Evolutionary conservation across 2,113 vertebrate species (phyloP), one percentile per base, ranked within the genome.

Genomic region (Equus przewalskii): DNA sequence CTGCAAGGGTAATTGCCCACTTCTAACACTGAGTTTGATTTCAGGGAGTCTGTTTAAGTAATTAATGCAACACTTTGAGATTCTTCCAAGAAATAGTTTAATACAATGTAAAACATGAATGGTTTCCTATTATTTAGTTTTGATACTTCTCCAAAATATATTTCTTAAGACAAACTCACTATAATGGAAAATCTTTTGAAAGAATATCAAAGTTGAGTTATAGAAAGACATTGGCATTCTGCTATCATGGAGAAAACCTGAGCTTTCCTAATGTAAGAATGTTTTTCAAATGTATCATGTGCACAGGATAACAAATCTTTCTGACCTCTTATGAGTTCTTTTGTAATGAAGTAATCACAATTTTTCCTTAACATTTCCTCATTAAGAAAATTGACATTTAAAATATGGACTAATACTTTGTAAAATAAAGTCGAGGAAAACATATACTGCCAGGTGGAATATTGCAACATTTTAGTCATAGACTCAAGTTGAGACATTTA

Each of bases 121-220:
- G 1, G 0, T 78, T 80, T 95, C 21, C 30, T 85, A 76, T 85
- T 92, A 89, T 93, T 78, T 75, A 85, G n/a, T 33, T 89, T 86
- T 90, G 69, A 46, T 26, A 94, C 1, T 0, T 54, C 3, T 7
- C 41, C 41, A 94, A 96, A 88, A 83, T 54, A 67, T 41, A 41
- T 67, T 81, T 84, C 21, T 95, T 81, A 88, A 96, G 15, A 84
- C 19, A 92, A 79, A 3, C 91, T 67, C 28, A 84, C 4, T 58
- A 30, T 80, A 67, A 75, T 49, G 81, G 33, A 73, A 73, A 86
- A 79, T 22, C 21, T 64, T 97, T 82, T 92, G 67, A 88, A 85
- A 22, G 15, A 86, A 72, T 85, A 70, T 93, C 91, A 80, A 89
- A 96, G 72, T 75, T 78, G 12, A 91, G 0, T 91, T 95, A 88